Percentiles rank a stretch among this genome's conserved stretches.
These are phyloP conservation scores for Anorthoa munda DNA, from an alignment of 2,888 invertebrate genomes.

Conservation along the genomic window DNA sequence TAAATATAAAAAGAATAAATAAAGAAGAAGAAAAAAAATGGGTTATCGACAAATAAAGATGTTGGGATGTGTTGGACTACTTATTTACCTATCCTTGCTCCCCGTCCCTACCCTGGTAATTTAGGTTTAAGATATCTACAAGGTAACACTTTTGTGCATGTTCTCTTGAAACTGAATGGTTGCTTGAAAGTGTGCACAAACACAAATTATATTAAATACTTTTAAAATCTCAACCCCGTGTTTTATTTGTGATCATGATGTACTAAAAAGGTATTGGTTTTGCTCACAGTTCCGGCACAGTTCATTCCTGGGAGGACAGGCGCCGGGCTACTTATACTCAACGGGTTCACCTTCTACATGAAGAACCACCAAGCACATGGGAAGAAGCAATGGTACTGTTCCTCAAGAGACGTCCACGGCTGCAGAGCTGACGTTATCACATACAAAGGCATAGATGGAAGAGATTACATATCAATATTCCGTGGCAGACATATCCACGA, in stretches of 20 bases:
- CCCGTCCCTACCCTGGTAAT: conserved; percentile 59
- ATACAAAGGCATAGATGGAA: conserved; percentile 84
- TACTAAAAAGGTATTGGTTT: conserved; percentile 72
- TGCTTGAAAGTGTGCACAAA: conserved; percentile 55
- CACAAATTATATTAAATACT: conserved; percentile 51
- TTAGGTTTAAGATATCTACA: conserved; percentile 12
- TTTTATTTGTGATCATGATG: conserved; percentile 69
- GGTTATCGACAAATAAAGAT: conserved; percentile 70
- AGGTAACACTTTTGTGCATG: conserved; percentile 42
- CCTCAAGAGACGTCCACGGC: conserved; percentile 86
- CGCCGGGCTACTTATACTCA: conserved; percentile 85
- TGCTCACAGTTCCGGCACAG: conserved; percentile 86
- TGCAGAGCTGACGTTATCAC: conserved; percentile 88
- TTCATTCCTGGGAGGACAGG: conserved; percentile 88
- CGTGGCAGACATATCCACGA: conserved; percentile 86
- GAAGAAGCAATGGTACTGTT: conserved; percentile 89
- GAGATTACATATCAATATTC: conserved; percentile 88
- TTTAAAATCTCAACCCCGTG: conserved; percentile 37
- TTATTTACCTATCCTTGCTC: conserved; percentile 78
- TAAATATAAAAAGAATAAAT: neutral
- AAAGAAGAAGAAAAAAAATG: neutral
- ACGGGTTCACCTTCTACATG: conserved; percentile 89
- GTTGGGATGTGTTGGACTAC: conserved; percentile 69
- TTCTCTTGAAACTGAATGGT: conserved; percentile 53
- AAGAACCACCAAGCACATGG: conserved; percentile 89